Base-by-base conservation (phyloP, 64 coral and sea anemone species). In the Montipora sp. region DNA sequence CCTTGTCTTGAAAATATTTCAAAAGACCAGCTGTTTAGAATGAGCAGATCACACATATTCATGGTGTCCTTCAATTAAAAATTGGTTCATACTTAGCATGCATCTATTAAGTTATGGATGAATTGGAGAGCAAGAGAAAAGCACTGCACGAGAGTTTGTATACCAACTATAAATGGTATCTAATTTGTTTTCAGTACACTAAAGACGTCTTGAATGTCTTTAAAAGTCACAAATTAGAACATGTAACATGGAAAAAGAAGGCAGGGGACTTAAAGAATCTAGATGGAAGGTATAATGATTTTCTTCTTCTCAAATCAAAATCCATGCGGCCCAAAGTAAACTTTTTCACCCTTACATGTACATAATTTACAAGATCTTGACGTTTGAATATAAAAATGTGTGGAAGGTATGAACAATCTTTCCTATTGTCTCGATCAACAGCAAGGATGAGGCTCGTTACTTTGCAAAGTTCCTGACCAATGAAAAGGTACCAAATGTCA, bases 381-480 rank as follows among this genome's bases (percentile, higher is more conserved):
- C 1, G 15, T 16, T 63, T 63, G 0, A 11, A 63, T 63, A 63
- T 15, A 11, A 12, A 63, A 15, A 3, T 55, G 51, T 55, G 10
- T 71, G 20, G 19, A 71, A 21, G 8, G 68, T 71, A 0, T 22
- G 68, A 71, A 23, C 19, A 63, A 59, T 13, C 19, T 55, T 10
- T 70, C 51, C 19, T 73, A 2, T 92, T 60, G 51, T 77, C 2
- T 59, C 15, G 47, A 24, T 21, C 75, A 83, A 82, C 51, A 91
- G 93, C 70, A 71, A 73, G 75, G 93, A 95, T 69, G 87, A 93
- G 36, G 90, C 93, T 77, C 90, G 85, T 63, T 98, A 98, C 66
- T 98, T 98, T 82, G 84, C 96, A 45, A 98, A 98, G 87, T 98
- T 95, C 87, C 82, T 98, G 0, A 98, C 96, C 8, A 98, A 95